These are phyloP conservation scores for Menidia beryllina DNA, from an alignment of 2,113 vertebrate genomes.

Conservation along the genomic window DNA sequence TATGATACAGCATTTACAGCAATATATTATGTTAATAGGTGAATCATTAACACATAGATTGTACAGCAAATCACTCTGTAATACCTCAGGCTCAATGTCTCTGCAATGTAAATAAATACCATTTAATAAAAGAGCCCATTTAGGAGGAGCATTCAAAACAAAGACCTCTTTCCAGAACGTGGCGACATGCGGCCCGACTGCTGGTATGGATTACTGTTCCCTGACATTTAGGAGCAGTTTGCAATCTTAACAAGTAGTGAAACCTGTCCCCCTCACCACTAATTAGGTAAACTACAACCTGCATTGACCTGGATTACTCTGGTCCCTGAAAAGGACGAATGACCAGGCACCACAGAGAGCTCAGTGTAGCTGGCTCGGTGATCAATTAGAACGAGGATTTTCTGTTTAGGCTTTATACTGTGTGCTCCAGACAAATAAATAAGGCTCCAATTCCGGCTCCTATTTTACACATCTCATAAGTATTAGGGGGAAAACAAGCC, in stretches of 20 bases:
- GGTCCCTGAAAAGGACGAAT: conserved; percentile 1
- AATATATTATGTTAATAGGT: conserved; percentile 30
- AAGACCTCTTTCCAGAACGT: not conserved
- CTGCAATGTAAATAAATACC: conserved; percentile 35
- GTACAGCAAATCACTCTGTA: conserved; percentile 30
- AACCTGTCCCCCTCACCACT: not conserved
- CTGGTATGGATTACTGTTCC: not conserved
- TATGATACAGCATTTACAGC: conserved; percentile 75
- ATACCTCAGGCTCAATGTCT: conserved; percentile 16
- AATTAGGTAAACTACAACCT: not conserved
- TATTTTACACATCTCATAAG: not conserved
- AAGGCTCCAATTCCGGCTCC: not conserved
- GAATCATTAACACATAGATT: not conserved
- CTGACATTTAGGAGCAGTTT: not conserved
- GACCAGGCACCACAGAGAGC: not conserved
- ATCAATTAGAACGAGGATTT: no score
- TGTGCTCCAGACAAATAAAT: not conserved
- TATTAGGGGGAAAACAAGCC: not conserved
- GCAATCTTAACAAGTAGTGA: not conserved
- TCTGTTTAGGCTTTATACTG: not conserved
- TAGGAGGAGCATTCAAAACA: not conserved
- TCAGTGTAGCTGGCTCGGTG: not conserved
- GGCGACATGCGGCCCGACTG: not conserved
- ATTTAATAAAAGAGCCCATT: not conserved
- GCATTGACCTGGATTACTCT: not conserved